Evolutionary conservation across 2,888 invertebrate genomes (phyloP), one percentile per base, ranked within the genome.

Genomic region (Furcula furcula): DNA sequence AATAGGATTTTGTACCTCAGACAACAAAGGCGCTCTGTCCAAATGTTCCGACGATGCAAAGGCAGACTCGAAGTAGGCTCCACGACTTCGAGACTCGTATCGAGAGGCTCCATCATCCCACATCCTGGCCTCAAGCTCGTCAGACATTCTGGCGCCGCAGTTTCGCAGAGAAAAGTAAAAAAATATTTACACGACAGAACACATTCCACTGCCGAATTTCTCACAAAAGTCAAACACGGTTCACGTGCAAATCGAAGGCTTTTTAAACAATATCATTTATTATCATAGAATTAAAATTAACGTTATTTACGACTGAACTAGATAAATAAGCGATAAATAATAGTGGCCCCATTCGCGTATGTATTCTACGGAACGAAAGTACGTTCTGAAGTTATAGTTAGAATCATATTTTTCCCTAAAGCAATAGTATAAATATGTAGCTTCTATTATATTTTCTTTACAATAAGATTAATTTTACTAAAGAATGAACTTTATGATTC

Each of bases 61-160:
- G 2, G 83, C 78, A 0, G 84, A 78, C 48, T 84, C 86, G 45
- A 79, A 87, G 52, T 75, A 88, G 0, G 77, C 70, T 4, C 80
- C 84, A 1, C 75, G 76, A 34, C 65, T 66, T 31, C 81, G 63
- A 40, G 77, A 66, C 42, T 86, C 85, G 52, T 80, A 87, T 37
- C 81, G 66, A 26, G 84, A 77, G 31, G 72, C 72, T 18, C 74
- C 85, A 31, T 88, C 87, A 28, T 87, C 86, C 87, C 87, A 88
- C 87, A 88, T 87, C 56, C 84, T 77, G 40, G 87, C 86, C 48
- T 88, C 87, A 6, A 82, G 69, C 65, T 88, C 87, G 65, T 88
- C 87, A 86, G 87, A 87, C 87, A 88, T 88, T 61, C 84, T 84
- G 86, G 86, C 82, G 83, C 84, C 84, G 51, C 18, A 10, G 16